These are phyloP conservation scores for Drosophila meridionalis DNA, from an alignment of 2,888 invertebrate genomes.

Conservation along the genomic window DNA sequence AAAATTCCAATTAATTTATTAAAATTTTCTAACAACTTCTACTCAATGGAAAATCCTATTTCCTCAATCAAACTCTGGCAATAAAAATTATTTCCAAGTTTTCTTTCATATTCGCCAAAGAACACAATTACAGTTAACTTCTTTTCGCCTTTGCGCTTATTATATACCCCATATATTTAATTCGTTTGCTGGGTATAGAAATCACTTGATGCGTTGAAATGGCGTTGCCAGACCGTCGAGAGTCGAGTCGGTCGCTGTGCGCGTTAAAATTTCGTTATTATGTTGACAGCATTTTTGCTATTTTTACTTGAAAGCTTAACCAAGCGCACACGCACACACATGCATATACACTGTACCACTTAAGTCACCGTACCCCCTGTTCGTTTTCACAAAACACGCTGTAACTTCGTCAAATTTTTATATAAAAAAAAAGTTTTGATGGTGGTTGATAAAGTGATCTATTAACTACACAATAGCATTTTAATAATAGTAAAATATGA, in stretches of 20 bases:
- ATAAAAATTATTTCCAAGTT: background rate
- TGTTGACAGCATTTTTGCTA: conserved; percentile 81
- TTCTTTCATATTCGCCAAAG: too few species aligned
- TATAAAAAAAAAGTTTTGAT: too few species aligned
- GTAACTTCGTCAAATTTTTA: too few species aligned
- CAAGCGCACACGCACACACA: conserved; percentile 59
- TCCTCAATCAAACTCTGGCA: background rate
- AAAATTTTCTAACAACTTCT: background rate
- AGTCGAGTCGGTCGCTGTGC: conserved; percentile 58
- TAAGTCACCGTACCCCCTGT: too few species aligned
- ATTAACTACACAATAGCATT: too few species aligned
- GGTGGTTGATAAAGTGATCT: too few species aligned
- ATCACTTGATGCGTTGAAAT: conserved; percentile 75
- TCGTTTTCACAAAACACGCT: too few species aligned
- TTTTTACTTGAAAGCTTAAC: conserved; percentile 81
- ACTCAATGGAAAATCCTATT: background rate
- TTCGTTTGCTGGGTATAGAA: conserved; percentile 35
- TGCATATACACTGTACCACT: too few species aligned
- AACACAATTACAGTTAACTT: background rate
- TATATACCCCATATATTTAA: conserved; percentile 6
- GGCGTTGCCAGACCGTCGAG: conserved; percentile 65
- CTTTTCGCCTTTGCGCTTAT: background rate
- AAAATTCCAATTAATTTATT: too few species aligned
- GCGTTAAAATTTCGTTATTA: conserved; percentile 80
- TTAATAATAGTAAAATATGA: too few species aligned